Evolutionary conservation across 2,113 vertebrate species (phyloP).

Genomic region (Ondatra zibethicus): DNA sequence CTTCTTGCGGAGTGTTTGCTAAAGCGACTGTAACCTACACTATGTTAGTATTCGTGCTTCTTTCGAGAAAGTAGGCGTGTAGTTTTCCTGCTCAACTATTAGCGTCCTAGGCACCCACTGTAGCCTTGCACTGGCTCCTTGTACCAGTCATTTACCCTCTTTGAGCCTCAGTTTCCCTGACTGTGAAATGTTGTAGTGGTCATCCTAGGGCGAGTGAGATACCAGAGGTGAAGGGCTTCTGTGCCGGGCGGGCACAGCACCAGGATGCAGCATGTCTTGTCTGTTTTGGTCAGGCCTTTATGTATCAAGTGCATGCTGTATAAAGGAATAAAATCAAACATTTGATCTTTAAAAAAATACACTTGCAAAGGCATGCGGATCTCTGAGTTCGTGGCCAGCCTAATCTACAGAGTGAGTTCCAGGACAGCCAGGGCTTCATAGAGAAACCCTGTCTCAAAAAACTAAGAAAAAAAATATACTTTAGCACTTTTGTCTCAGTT

Average conservation of each 20-base stretch:
- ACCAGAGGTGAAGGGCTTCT: background rate
- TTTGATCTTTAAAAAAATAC: background rate
- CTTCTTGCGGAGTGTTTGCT: background rate
- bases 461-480: background rate
- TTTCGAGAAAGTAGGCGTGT: background rate
- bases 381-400: too few relatives aligned
- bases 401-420: too few relatives aligned
- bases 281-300: background rate
- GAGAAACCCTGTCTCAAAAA: too few relatives aligned
- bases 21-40: background rate
- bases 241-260: background rate
- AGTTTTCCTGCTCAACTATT: background rate
- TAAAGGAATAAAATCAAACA: background rate
- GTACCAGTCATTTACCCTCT: background rate
- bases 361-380: too few relatives aligned
- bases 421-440: too few relatives aligned
- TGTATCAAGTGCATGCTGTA: background rate
- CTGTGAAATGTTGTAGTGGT: background rate
- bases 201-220: background rate
- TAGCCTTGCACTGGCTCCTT: background rate
- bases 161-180: slow-evolving; percentile 24
- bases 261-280: background rate
- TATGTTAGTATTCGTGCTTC: background rate
- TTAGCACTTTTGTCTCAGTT: too few relatives aligned
- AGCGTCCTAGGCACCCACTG: background rate